Evolutionary conservation across 2,888 invertebrate genomes (phyloP), one percentile per base, ranked within the genome.

Genomic region (Opisthograptis luteolata): DNA sequence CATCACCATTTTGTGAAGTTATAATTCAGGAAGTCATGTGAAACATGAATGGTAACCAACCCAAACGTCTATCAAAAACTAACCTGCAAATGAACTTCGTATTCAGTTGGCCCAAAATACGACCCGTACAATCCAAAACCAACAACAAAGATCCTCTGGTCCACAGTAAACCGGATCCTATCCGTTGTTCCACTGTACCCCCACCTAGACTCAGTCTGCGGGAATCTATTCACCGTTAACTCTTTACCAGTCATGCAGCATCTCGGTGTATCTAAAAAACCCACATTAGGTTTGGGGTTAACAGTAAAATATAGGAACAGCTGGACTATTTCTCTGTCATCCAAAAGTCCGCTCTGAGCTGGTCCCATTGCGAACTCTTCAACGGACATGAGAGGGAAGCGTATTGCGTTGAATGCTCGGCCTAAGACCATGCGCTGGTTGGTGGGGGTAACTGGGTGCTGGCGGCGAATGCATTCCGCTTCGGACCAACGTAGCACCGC

Each of bases 121-220:
- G 96, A 95, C 19, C 96, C 96, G 78, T 96, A 96, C 55, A 97
- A 84, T 47, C 96, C 96, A 80, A 96, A 96, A 1, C 96, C 97
- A 50, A 96, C 95, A 12, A 97, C 93, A 81, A 95, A 96, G 63
- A 97, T 95, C 50, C 94, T 91, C 64, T 94, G 92, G 75, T 96
- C 96, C 0, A 96, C 96, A 19, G 94, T 94, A 76, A 97, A 96
- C 67, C 96, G 92, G 59, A 96, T 96, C 62, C 96, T 87, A 77
- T 96, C 96, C 39, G 95, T 94, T 0, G 95, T 95, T 2, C 96
- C 96, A 74, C 94, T 95, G 64, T 96, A 96, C 0, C 96, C 96
- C 96, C 96, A 96, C 46, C 96, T 89, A 15, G 93, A 94, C 72
- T 96, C 96, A 0, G 95, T 94, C 72, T 95, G 94, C 20, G 94